A percentile compares a stretch with the other conserved stretches of the same genome.
phyloP scores from a whole-genome alignment of 2,113 vertebrate species.

The human (Homo sapiens) region GRCh38 chr7:132333501-132334000 shows the following conservation, averaged over 20 bases:
- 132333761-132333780: neutral
- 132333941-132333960: neutral
- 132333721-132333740: neutral
- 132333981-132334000: neutral
- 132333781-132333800: neutral
- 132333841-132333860: neutral
- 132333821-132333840: neutral
- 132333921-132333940: neutral
- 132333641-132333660: neutral
- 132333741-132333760: neutral
- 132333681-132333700: neutral
- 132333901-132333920: neutral
- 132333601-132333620: neutral
- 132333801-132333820: neutral
- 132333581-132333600: neutral
- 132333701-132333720: neutral
- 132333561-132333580: neutral
- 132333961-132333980: neutral
- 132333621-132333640: neutral
- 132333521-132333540: neutral
- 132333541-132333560: neutral
- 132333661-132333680: neutral
- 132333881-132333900: neutral
- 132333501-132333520: neutral
- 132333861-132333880: accelerated